phyloP scores from a whole-genome alignment of 2,113 vertebrate genomes.

The Acanthochromis polyacanthus region DNA sequence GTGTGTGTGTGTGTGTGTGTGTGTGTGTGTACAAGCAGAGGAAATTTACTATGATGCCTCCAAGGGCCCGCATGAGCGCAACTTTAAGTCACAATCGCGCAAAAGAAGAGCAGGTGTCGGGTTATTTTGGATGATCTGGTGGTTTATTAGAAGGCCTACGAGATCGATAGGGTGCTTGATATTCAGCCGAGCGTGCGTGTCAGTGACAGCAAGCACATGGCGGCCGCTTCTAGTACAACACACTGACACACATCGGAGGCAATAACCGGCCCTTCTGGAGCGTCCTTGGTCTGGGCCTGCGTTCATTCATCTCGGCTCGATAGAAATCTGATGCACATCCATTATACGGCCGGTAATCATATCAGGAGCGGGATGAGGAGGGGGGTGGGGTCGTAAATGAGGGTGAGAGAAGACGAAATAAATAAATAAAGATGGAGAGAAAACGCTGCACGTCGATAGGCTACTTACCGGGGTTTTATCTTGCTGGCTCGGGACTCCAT shows the following conservation, averaged over 20 bases:
- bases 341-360: conserved; percentile 69
- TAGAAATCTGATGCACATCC: conserved; percentile 68
- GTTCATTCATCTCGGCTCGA: conserved; percentile 64
- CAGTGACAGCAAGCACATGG: conserved; percentile 79
- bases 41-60: not conserved
- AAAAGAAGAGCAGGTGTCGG: not conserved
- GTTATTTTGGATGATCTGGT: too few species aligned
- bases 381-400: not conserved
- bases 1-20: too few species aligned
- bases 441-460: conserved; percentile 71
- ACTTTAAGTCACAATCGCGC: too few species aligned
- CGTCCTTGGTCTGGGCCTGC: conserved; percentile 48
- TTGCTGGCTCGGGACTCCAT: conserved; percentile 98
- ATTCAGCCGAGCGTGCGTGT: conserved; percentile 13
- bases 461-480: conserved; percentile 98
- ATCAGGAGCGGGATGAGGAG: conserved; percentile 45
- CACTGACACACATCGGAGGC: conserved; percentile 79
- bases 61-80: too few species aligned
- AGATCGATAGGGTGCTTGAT: not conserved
- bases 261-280: conserved; percentile 31
- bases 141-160: not conserved
- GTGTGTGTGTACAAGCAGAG: not conserved
- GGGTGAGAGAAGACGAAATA: too few species aligned
- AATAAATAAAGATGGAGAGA: conserved; percentile 22
- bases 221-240: conserved; percentile 75